Percentiles rank a stretch among this genome's conserved stretches.
Conservation (phyloP, 2,113 vertebrate species). For the Camelus bactrianus region DNA sequence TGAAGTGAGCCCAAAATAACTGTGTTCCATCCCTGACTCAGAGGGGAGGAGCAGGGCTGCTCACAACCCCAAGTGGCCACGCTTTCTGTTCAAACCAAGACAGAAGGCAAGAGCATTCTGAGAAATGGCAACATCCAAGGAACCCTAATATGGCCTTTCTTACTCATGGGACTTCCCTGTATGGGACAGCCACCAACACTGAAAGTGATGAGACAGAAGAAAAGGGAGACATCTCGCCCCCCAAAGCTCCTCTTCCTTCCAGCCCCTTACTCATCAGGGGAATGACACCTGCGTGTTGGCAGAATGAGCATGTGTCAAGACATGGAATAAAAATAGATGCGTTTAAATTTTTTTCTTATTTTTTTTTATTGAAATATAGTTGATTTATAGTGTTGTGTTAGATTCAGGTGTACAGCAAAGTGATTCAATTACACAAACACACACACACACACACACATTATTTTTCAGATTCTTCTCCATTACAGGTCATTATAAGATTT, state of each 20-base stretch:
- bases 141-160: not conserved
- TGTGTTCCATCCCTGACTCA: not conserved
- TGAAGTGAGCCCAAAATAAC: not conserved
- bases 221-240: not conserved
- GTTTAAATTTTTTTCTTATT: too few species aligned
- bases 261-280: too few species aligned
- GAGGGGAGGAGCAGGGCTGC: too few species aligned
- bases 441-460: too few species aligned
- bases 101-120: not conserved
- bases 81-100: not conserved
- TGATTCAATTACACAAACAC: too few species aligned
- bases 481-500: too few species aligned
- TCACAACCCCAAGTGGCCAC: not conserved
- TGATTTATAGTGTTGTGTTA: too few species aligned
- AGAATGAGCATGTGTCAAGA: not conserved
- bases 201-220: not conserved
- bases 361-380: too few species aligned
- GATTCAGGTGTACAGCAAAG: too few species aligned
- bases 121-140: not conserved
- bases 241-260: not conserved
- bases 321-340: not conserved
- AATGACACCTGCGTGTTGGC: too few species aligned
- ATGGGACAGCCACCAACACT: not conserved
- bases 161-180: rapidly evolving
- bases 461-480: too few species aligned